phyloP scores from a whole-genome alignment of 2,113 vertebrate species.

The Notothenia rossii region DNA sequence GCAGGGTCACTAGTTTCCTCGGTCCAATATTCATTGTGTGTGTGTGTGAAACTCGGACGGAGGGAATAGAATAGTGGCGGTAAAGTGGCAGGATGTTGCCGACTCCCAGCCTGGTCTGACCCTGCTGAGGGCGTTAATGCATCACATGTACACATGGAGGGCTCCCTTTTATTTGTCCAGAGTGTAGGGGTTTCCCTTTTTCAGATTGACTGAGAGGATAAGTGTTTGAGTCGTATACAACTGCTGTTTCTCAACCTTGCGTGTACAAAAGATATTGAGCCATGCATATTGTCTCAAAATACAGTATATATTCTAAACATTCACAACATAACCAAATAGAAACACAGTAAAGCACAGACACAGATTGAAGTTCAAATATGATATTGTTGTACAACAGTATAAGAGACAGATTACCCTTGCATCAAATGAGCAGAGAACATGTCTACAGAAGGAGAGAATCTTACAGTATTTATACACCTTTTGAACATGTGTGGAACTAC shows the following conservation, averaged over 20 bases:
- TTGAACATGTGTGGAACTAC: too few species aligned
- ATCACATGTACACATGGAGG: not conserved
- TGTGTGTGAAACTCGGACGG: conserved; percentile 13
- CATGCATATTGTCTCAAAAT: too few species aligned
- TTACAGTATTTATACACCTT: too few species aligned
- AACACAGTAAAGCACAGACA: too few species aligned
- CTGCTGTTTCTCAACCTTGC: not conserved
- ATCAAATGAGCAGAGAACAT: too few species aligned
- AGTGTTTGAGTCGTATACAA: not conserved
- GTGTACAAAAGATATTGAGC: not conserved
- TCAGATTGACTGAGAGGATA: not conserved
- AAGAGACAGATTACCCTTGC: too few species aligned
- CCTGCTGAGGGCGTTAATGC: not conserved
- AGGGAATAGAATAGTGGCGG: not conserved
- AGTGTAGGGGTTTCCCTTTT: not conserved
- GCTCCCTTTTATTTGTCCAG: not conserved
- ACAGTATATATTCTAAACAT: too few species aligned
- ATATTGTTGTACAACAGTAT: too few species aligned
- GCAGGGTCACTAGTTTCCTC: conserved; percentile 56
- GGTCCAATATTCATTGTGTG: conserved; percentile 8
- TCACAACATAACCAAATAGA: too few species aligned
- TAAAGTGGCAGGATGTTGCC: conserved; percentile 9
- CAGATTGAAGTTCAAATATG: not conserved
- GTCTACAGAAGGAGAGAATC: too few species aligned
- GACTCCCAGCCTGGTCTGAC: not conserved